Conservation (phyloP, 2,797 vertebrate species). For the Masticophis lateralis region DNA sequence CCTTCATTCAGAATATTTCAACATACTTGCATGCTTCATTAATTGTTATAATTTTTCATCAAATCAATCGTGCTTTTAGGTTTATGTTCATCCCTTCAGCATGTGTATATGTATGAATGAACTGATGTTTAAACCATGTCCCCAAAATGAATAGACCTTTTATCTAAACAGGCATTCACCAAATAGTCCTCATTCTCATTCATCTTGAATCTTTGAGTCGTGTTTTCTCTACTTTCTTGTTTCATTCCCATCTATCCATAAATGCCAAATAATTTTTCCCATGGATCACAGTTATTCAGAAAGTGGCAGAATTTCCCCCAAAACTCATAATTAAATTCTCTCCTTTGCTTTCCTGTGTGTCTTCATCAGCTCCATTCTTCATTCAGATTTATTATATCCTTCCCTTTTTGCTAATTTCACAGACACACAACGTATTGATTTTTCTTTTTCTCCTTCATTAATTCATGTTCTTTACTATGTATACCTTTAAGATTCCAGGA, state of each 20-base stretch:
- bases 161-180: neutral
- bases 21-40: neutral
- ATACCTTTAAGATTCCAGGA: neutral
- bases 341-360: neutral
- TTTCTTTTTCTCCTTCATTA: neutral
- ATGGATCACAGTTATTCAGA: neutral
- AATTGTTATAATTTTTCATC: neutral
- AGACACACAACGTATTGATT: neutral
- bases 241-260: neutral
- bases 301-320: neutral
- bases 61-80: neutral
- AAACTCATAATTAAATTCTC: neutral
- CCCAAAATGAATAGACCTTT: neutral
- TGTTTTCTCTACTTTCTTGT: neutral
- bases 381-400: neutral
- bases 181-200: neutral
- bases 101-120: neutral
- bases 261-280: neutral
- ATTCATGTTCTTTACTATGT: neutral
- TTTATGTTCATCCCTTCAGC: neutral
- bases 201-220: neutral
- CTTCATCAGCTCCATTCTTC: neutral
- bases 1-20: neutral
- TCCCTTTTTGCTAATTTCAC: neutral
- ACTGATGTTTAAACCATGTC: neutral